phyloP scores from a whole-genome alignment of 2,113 vertebrate genomes.

The Callorhinus ursinus region DNA sequence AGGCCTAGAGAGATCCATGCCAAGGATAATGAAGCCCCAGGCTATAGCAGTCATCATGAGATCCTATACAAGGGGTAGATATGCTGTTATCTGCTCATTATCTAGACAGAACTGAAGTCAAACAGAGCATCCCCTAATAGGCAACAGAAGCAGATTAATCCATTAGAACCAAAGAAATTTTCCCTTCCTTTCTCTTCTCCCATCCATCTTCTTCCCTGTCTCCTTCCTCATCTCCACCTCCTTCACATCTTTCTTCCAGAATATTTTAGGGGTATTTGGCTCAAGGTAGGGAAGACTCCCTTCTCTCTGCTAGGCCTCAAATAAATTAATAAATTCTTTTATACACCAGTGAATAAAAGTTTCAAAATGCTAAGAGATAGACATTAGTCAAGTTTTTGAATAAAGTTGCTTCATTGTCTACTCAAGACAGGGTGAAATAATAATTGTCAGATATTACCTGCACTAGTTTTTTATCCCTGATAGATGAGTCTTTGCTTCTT shows the following conservation, averaged over 20 bases:
- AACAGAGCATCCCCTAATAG: neutral
- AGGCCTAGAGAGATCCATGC: neutral
- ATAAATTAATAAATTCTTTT: conserved; percentile 15
- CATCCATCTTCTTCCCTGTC: neutral
- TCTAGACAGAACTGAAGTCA: neutral
- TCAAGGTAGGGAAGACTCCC: neutral
- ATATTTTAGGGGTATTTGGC: neutral
- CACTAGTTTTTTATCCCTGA: neutral
- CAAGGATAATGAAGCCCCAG: neutral
- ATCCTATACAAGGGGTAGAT: neutral
- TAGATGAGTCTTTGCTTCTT: neutral
- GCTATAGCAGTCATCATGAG: neutral
- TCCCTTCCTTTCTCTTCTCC: neutral
- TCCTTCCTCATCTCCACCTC: neutral
- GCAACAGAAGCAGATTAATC: neutral
- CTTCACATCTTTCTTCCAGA: neutral
- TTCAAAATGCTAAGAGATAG: neutral
- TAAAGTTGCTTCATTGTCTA: neutral
- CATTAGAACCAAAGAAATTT: neutral
- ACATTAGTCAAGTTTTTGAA: neutral
- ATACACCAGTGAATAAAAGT: neutral
- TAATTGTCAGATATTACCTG: neutral
- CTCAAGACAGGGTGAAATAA: neutral
- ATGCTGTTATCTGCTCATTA: neutral
- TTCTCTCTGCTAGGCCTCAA: neutral